Evolutionary conservation across 2,888 invertebrate genomes (phyloP), one percentile per base, ranked within the genome.

Genomic region (Seira ritae): DNA sequence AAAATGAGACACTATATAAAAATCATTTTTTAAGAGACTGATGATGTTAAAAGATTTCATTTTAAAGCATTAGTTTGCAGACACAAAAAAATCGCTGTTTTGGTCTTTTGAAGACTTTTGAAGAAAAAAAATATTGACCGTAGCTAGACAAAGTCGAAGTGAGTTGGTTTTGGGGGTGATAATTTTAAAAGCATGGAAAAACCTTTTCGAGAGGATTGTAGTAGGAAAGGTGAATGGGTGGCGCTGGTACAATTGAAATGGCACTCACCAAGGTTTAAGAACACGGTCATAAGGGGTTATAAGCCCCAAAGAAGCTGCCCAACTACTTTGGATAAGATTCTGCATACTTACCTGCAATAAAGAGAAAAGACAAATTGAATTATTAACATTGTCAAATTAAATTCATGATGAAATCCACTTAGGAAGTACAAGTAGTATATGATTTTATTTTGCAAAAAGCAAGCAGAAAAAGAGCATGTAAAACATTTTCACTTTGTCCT

Each of bases 261-360:
- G 75, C 74, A 89, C 89, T 89, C 89, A 89, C 89, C 89, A 89
- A 60, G 88, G 89, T 81, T 87, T 87, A 46, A 88, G 84, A 77
- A 89, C 89, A 84, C 88, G 88, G 81, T 89, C 89, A 89, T 88
- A 88, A 74, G 89, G 88, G 79, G 89, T 87, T 79, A 89, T 87
- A 84, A 89, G 88, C 82, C 89, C 88, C 88, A 89, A 87, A 85
- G 89, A 88, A 85, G 89, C 87, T 84, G 89, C 88, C 88, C 88
- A 88, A 89, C 89, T 89, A 88, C 89, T 89, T 88, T 89, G 89
- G 87, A 89, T 89, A 86, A 89, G 88, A 88, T 89, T 89, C 88
- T 89, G 89, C 89, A 89, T 89, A 89, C 89, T 89, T 89, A 89
- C 89, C 89, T 89, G 88, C 1, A 87, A 89, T 71, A 77, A 37